Evolutionary conservation across 2,113 vertebrate genomes (phyloP).

Genomic region (Calyptomena viridis): DNA sequence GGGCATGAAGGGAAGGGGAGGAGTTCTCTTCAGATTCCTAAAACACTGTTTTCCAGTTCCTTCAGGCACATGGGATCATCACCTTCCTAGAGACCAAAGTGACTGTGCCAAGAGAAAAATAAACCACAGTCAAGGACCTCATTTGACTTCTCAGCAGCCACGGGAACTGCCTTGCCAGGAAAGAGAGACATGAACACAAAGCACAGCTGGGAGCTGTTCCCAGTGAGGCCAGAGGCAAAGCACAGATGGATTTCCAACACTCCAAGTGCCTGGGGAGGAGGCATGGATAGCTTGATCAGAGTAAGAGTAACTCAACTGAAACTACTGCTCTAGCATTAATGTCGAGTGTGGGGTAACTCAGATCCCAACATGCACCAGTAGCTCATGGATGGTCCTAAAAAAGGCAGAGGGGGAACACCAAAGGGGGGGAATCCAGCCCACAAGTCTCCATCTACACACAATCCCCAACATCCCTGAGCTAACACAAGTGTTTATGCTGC

Average conservation of each 20-base stretch:
- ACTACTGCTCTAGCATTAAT: neutral
- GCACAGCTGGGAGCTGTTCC: neutral
- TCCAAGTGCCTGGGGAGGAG: neutral
- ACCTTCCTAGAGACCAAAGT: neutral
- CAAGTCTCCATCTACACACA: neutral
- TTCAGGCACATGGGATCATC: neutral
- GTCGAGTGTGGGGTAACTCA: neutral
- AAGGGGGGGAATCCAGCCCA: neutral
- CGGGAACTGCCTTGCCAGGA: neutral
- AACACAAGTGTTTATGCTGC: neutral
- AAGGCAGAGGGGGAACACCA: neutral
- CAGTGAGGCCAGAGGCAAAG: neutral
- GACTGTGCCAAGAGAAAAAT: neutral
- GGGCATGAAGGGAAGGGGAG: neutral
- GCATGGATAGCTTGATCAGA: neutral
- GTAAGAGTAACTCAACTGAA: neutral
- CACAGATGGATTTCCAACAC: neutral
- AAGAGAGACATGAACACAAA: neutral
- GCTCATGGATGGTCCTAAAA: neutral
- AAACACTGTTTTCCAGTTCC: neutral
- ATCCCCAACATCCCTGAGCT: neutral
- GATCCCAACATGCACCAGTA: neutral
- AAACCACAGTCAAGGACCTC: neutral
- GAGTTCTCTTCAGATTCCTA: neutral
- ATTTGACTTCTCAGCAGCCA: neutral